Evolutionary conservation across 2,888 invertebrate species (phyloP), one percentile per base, ranked within the genome.

Genomic region (Operophtera brumata): DNA sequence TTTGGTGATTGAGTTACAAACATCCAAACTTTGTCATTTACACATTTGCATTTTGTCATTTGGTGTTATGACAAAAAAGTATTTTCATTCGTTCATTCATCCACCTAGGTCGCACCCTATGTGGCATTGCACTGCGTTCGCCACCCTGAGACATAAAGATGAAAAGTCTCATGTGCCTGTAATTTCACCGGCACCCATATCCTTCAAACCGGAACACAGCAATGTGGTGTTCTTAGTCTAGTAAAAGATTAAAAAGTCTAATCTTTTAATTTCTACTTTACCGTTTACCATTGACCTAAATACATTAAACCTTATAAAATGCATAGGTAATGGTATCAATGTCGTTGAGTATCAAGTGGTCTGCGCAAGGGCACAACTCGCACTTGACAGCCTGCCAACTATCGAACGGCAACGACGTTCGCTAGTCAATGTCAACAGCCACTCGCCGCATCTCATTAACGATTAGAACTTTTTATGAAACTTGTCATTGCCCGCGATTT

Each of bases 311-410:
- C 50, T 46, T 39, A 25, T 34, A 46, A 53, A 56, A 53, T 47
- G 45, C 25, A 42, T 42, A 43, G 20, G 52, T 55, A 59, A 57
- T 35, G 26, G 34, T 41, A 54, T 44, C 54, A 60, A 57, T 53
- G 53, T 48, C 53, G 37, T 51, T 43, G 37, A 57, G 54, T 44
- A 32, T 57, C 37, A 61, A 62, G 62, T 57, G 59, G 56, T 47
- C 48, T 55, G 63, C 56, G 70, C 81, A 82, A 84, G 84, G 81
- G 80, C 79, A 77, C 64, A 56, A 55, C 67, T 64, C 67, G 64
- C 69, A 73, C 78, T 87, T 87, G 88, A 80, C 77, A 68, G 59
- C 59, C 59, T 85, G 88, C 88, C 88, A 88, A 84, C 77, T 83
- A 83, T 82, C 80, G 82, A 83, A 73, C 78, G 65, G 62, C 67